phyloP scores from a whole-genome alignment of 2,113 vertebrate species.

The Motacilla alba region DNA sequence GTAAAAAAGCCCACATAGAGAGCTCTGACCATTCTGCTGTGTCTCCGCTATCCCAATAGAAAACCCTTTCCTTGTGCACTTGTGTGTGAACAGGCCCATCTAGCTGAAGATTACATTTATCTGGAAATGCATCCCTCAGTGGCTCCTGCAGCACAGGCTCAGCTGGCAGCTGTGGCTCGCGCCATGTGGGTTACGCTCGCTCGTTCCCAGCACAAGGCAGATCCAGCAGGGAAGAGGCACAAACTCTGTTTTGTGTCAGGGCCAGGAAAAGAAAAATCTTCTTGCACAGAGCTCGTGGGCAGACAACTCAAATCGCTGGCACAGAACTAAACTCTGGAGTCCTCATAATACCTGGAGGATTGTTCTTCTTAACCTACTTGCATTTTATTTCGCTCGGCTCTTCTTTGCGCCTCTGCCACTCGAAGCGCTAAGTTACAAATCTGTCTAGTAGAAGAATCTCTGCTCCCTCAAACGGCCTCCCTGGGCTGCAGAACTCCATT shows the following conservation, averaged over 20 bases:
- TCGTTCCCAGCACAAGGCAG: neutral
- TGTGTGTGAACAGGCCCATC: neutral
- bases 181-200: neutral
- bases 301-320: neutral
- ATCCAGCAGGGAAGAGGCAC: neutral
- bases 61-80: neutral
- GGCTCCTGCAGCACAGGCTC: neutral
- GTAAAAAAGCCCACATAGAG: neutral
- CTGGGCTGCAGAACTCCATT: slow-evolving; percentile 76
- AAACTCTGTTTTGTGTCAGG: neutral
- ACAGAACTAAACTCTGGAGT: slow-evolving; percentile 2
- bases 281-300: neutral
- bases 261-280: neutral
- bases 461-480: slow-evolving; percentile 63
- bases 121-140: neutral
- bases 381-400: slow-evolving; percentile 56
- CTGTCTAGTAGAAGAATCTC: slow-evolving; percentile 55
- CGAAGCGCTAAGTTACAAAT: slow-evolving; percentile 11
- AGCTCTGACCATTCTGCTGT: neutral
- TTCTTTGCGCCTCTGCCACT: slow-evolving; percentile 23
- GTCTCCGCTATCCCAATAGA: neutral
- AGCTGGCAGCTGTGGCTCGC: neutral
- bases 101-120: neutral
- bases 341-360: slow-evolving; percentile 11
- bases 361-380: slow-evolving; percentile 63